Conservation (phyloP, 2,888 invertebrate genomes). For the Pharmacophagus antenor region DNA sequence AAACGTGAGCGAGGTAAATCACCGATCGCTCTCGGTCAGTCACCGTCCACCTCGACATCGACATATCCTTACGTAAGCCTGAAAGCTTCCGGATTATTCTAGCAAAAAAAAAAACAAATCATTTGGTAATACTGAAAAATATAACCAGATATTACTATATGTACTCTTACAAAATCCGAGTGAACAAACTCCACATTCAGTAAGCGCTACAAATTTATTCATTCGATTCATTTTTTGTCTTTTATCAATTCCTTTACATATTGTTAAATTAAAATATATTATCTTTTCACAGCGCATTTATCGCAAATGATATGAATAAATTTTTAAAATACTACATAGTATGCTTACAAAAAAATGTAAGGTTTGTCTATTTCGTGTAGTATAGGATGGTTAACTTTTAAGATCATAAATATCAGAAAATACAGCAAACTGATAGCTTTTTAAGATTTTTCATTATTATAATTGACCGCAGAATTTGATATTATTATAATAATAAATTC, state of each 20-base stretch:
- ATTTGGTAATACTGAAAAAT: conserved; percentile 25
- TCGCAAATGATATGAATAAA: no score
- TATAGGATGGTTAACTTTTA: no score
- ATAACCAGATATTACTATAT: conserved; percentile 27
- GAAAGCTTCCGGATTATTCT: conserved; percentile 38
- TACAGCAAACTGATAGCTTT: no score
- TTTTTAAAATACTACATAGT: no score
- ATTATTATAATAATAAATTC: no score
- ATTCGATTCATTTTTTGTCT: conserved; percentile 2
- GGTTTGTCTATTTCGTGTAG: no score
- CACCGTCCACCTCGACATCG: conserved; percentile 40
- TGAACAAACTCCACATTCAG: conserved; percentile 1
- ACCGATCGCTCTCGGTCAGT: conserved; percentile 50
- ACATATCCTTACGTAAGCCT: conserved; percentile 23
- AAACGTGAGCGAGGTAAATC: conserved; percentile 18
- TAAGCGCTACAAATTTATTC: neutral
- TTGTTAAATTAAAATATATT: neutral
- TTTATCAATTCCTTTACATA: neutral
- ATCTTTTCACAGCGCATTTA: no score
- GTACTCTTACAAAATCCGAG: conserved; percentile 21
- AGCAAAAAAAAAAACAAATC: conserved; percentile 19
- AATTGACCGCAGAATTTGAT: no score
- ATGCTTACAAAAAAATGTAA: no score
- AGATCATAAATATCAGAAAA: no score
- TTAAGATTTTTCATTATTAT: no score